Evolutionary conservation across 2,888 invertebrate genomes (phyloP), one percentile per base, ranked within the genome.

Genomic region (Leuctra nigra): DNA sequence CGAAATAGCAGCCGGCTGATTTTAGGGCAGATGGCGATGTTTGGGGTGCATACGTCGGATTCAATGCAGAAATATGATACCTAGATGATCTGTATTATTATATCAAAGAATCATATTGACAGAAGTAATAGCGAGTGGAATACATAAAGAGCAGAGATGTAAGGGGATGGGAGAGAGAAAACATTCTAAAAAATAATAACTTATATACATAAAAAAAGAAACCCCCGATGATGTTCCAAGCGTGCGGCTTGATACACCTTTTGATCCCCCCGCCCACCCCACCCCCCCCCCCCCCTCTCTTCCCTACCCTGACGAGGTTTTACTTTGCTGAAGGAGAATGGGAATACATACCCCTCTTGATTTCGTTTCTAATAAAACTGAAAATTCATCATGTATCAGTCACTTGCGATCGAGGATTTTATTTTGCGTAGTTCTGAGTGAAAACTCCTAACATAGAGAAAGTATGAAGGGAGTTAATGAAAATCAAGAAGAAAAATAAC

Each of bases 71-170:
- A 50, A 55, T 55, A 48, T 50, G 58, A 59, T 59, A 59, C 56
- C 53, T 20, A 48, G 39, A 59, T 59, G 53, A 56, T 52, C 46
- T 44, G 55, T 53, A 55, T 59, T 55, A 59, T 55, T 56, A 24
- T 52, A 41, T 48, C 55, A 50, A 35, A 38, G 39, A 38, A 25
- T 24, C 23, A 25, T 25, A 39, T 54, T 41, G 53, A 57, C 57
- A 57, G 46, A 57, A 33, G 46, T 47, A 54, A 35, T 53, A 35
- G 35, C 11, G 52, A 14, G 35, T 33, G 14, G 29, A 52, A 52
- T 29, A 13, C 20, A 52, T 52, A 7, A 7, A 52, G 33, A 52
- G 38, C 23, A 38, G 20, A 38, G 14, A 38, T 14, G 20, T 13
- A 25, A 23, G 14, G 14, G 13, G 11, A 14, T 35, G 52, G 20